Evolutionary conservation across 2,797 vertebrate species (phyloP), one percentile per base, ranked within the genome.

Genomic region (Heliangelus exortis): DNA sequence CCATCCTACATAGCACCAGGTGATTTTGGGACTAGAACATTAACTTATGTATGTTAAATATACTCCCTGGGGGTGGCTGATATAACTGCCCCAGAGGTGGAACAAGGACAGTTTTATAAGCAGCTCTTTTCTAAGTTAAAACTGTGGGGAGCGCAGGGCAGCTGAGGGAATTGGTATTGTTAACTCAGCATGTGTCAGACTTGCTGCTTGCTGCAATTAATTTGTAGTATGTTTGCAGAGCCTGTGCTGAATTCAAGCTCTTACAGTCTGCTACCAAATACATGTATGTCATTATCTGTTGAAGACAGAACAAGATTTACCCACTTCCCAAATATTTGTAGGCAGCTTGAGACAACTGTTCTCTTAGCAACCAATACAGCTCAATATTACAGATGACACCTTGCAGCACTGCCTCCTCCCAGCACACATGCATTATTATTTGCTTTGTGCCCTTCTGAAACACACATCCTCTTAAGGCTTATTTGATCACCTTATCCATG

Each of bases 391-490:
- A 89, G 21, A 18, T 45, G 53, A 61, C 66, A 67, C 89, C 62
- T 87, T 77, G 65, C 84, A 85, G 53, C 57, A 57, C 75, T 83
- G 90, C 85, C 89, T 92, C 47, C n/a, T 87, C 61, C 54, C 67
- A 78, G 62, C 68, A 68, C 65, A 87, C 3, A 0, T 36, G 54
- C 21, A 54, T 29, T 29, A 48, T 29, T 29, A 62, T 77, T 77
- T 33, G 63, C 54, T 76, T 33, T 57, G 78, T 68, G 57, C 83
- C 86, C 57, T 54, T 61, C 50, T 13, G 66, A 82, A 90, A 92
- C 33, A 57, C 1, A 0, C 29, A 69, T 29, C 34, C 45, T 69
- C 50, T 33, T 43, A 65, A 53, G 13, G 43, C 61, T 81, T 41
- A 43, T 68, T 67, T 63, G 57, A 90, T 88, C 51, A 55, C 48